A percentile compares a stretch with the other conserved stretches of the same genome.
Conservation (phyloP, 2,113 vertebrate species). For the Artemisiospiza belli region DNA sequence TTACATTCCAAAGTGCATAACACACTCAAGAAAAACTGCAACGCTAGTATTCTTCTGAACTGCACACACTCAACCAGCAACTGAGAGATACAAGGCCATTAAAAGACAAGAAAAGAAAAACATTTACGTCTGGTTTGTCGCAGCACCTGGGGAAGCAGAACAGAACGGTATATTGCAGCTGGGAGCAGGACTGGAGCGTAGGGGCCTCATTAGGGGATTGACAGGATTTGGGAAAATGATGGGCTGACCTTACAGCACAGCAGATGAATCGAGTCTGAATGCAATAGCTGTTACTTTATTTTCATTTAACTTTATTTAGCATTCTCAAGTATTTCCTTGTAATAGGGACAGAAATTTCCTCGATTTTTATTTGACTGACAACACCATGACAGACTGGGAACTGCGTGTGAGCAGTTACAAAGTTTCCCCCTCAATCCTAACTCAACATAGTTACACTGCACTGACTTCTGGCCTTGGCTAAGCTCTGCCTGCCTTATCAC, state of each 20-base stretch:
- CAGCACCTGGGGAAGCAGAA: neutral
- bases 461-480: neutral
- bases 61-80: neutral
- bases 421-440: neutral
- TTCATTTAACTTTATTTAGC: neutral
- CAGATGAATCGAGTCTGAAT: rapidly evolving
- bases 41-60: neutral
- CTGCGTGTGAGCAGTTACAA: neutral
- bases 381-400: neutral
- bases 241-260: neutral
- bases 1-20: neutral
- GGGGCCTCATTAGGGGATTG: neutral
- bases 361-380: neutral
- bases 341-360: neutral
- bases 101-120: neutral
- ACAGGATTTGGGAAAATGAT: neutral
- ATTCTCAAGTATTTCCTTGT: neutral
- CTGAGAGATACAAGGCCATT: neutral
- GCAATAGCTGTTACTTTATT: neutral
- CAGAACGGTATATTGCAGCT: neutral
- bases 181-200: rapidly evolving
- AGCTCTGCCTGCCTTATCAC: neutral
- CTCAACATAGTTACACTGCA: no score
- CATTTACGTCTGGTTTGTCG: neutral
- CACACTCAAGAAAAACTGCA: neutral